Base-by-base conservation (phyloP, 2,888 invertebrate genomes). In the Pasiphila rectangulata region DNA sequence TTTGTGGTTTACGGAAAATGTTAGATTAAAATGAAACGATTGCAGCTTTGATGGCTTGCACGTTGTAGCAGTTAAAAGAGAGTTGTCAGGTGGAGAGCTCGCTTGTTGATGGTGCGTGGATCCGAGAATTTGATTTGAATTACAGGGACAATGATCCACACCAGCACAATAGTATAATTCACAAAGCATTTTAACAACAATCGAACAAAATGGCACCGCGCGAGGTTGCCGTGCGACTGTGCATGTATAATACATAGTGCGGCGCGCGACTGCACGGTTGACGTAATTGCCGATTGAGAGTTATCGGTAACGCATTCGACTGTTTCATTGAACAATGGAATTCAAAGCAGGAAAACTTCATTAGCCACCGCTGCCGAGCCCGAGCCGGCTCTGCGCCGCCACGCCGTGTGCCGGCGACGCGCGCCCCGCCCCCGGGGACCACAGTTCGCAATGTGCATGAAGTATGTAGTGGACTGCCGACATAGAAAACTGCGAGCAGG, bases 251-350 rank as follows among this genome's bases (percentile, higher is more conserved):
- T 9, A 20, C 34, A 15, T 25, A 19, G 45, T 38, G 38, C 24
- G 40, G 41, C 24, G 40, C 23, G 42, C 24, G 37, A 25, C 23
- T 10, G 46, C 25, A 25, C 39, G 35, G 39, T 21, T 46, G 30
- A 35, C 46, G 32, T 37, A 34, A 50, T 39, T 24, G 46, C 35
- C 46, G 46, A 51, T 41, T 39, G 46, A 46, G 37, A 32, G 17
- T 46, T 41, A 41, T 37, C 37, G 47, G 30, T 32, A 32, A 20
- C 46, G 16, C 46, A 41, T 15, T 34, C 48, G 34, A 48, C 38
- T 43, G 42, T 43, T 43, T 38, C 48, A 47, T 21, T 38, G 34
- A 43, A 48, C 48, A 48, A 48, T 48, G 34, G 38, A 48, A 43
- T n/a, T n/a, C n/a, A n/a, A n/a, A 48, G 42, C 35, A 32, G 42